Evolutionary conservation across 2,888 invertebrate genomes (phyloP).

Genomic region (Polydrusus tereticollis): DNA sequence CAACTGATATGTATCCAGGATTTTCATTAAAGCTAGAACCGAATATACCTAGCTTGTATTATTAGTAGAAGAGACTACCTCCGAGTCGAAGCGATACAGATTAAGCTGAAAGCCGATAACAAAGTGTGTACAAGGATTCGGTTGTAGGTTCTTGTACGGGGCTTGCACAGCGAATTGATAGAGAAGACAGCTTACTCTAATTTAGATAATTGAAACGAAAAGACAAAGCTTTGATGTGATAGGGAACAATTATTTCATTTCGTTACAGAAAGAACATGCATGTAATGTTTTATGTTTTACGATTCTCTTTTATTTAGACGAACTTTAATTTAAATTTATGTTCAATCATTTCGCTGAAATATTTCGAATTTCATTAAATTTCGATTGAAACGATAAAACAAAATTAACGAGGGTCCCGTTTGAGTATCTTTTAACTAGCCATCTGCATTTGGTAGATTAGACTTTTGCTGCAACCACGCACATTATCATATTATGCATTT

Average conservation of each 20-base stretch:
- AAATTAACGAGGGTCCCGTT: too few relatives aligned
- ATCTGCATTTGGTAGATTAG: too few relatives aligned
- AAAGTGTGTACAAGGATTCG: constrained; percentile 15
- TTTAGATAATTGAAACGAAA: constrained; percentile 13
- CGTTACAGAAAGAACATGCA: background rate
- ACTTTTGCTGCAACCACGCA: too few relatives aligned
- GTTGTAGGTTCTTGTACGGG: constrained; percentile 12
- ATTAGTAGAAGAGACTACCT: constrained; percentile 7
- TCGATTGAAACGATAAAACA: too few relatives aligned
- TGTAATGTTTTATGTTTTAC: background rate
- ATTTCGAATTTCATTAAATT: too few relatives aligned
- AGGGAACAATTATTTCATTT: background rate
- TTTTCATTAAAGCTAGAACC: background rate
- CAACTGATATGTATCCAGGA: background rate
- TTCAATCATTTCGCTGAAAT: too few relatives aligned
- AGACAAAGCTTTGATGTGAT: background rate
- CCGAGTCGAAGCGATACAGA: constrained; percentile 15
- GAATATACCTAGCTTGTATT: constrained; percentile 6
- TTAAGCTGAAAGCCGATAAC: constrained; percentile 19
- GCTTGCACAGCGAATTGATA: constrained; percentile 9
- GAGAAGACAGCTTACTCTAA: constrained; percentile 16
- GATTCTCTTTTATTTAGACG: too few relatives aligned
- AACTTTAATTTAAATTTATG: too few relatives aligned
- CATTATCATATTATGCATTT: too few relatives aligned
- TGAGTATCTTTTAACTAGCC: too few relatives aligned